Evolutionary conservation across 2,888 invertebrate genomes (phyloP).

Genomic region (Thereva unica): DNA sequence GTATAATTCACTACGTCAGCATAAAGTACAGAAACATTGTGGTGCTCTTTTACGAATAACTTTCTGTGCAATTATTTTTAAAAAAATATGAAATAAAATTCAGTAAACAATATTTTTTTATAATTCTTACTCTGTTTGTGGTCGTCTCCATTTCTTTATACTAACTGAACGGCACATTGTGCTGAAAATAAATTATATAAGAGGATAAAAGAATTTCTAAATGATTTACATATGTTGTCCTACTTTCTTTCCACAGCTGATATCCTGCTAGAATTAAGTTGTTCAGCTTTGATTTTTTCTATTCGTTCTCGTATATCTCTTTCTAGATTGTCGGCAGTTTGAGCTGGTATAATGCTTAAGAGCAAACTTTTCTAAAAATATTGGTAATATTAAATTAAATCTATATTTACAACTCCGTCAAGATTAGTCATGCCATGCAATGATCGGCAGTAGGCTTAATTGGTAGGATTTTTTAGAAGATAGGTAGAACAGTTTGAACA

Average conservation of each 20-base stretch:
- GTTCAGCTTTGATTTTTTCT: slow-evolving; percentile 58
- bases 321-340: slow-evolving; percentile 71
- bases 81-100: slow-evolving; percentile 15
- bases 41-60: slow-evolving; percentile 83
- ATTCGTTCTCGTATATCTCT: slow-evolving; percentile 65
- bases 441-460: too few relatives aligned
- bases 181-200: not conserved
- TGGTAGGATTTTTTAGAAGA: too few relatives aligned
- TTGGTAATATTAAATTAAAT: too few relatives aligned
- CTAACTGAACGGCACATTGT: not conserved
- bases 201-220: not conserved
- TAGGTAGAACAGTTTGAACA: too few relatives aligned
- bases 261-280: not conserved
- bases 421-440: too few relatives aligned
- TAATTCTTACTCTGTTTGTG: slow-evolving; percentile 52
- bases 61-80: slow-evolving; percentile 64
- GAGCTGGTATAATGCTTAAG: slow-evolving; percentile 82
- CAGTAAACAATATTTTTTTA: not conserved
- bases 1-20: slow-evolving; percentile 95
- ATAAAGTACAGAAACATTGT: slow-evolving; percentile 86
- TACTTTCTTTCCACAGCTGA: slow-evolving; percentile 21
- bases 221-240: not conserved
- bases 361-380: slow-evolving; percentile 76
- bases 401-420: too few relatives aligned
- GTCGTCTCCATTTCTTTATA: slow-evolving; percentile 50